phyloP scores from a whole-genome alignment of 2,888 invertebrate genomes.

The Eretmocerus hayati region DNA sequence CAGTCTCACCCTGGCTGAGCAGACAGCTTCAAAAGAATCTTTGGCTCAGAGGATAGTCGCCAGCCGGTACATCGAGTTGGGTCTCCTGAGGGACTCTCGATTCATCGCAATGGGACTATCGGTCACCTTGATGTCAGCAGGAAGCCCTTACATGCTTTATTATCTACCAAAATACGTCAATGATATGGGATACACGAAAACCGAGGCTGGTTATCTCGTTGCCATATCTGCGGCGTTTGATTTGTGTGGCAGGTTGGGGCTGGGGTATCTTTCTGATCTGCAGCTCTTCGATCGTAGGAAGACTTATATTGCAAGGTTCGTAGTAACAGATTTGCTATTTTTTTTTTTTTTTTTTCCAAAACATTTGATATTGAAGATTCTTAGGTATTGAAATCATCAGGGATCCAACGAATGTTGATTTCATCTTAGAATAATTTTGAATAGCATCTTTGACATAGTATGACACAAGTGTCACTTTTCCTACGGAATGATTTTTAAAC shows the following conservation, averaged over 20 bases:
- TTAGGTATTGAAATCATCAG: too few species aligned
- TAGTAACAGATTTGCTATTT: too few species aligned
- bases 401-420: too few species aligned
- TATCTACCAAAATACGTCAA: conserved; percentile 70
- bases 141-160: conserved; percentile 69
- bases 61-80: conserved; percentile 60
- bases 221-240: conserved; percentile 70
- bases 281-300: conserved; percentile 65
- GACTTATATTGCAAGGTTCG: conserved; percentile 64
- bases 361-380: too few species aligned
- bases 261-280: conserved; percentile 68
- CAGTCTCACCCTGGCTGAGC: conserved; percentile 16
- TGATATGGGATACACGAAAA: conserved; percentile 57
- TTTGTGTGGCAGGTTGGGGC: conserved; percentile 62
- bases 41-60: conserved; percentile 43
- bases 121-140: conserved; percentile 69
- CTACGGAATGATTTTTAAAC: too few species aligned
- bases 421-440: too few species aligned
- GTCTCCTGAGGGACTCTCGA: conserved; percentile 59
- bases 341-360: too few species aligned
- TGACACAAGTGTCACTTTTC: too few species aligned
- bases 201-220: conserved; percentile 61
- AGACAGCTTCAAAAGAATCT: conserved; percentile 28
- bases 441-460: too few species aligned
- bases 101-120: conserved; percentile 67